Base-by-base conservation (phyloP, 2,113 vertebrate species). In the Columba livia region DNA sequence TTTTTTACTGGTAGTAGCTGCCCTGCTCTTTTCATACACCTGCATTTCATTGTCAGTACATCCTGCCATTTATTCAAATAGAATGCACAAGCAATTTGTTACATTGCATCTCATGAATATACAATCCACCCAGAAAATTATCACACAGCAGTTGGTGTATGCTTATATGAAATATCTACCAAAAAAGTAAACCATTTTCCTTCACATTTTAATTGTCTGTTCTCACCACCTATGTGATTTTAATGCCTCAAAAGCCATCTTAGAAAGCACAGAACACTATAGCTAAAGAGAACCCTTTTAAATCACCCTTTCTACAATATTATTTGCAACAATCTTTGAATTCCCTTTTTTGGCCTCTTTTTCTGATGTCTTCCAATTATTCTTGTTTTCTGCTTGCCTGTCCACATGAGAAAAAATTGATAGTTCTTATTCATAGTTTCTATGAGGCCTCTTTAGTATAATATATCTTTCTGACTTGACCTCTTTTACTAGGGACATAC, bases 81-180 rank as follows among this genome's bases (percentile, higher is more conserved):
- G 15, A 90, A 21, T 60, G 57, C 83, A 64, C 48, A 25, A 92
- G 70, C 44, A 92, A 65, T 50, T 89, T 67, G 50, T 94, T 42
- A 60, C 57, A 60, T 75, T 65, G 71, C 69, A 95, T 84, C 70
- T 91, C 86, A 92, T 90, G 48, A 94, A 90, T 84, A 67, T 48
- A 84, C 86, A 86, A 97, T 42, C 32, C 19, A 71, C 21, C 14
- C 31, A 71, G 70, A 92, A 90, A 90, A 91, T 87, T 84, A 90
- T 82, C 53, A 90, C 40, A n/a, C 44, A 86, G 82, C 64, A 90
- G 42, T 54, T 79, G 65, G 32, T 44, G 17, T 47, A 54, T 4
- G 18, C 51, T 71, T 56, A 20, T 8, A 25, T 67, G 42, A 84
- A 93, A 87, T 83, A 48, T 53, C 62, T 60, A 82, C 20, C 26